Conservation (phyloP, 2,113 vertebrate genomes). For the Mionectes macconnelli region DNA sequence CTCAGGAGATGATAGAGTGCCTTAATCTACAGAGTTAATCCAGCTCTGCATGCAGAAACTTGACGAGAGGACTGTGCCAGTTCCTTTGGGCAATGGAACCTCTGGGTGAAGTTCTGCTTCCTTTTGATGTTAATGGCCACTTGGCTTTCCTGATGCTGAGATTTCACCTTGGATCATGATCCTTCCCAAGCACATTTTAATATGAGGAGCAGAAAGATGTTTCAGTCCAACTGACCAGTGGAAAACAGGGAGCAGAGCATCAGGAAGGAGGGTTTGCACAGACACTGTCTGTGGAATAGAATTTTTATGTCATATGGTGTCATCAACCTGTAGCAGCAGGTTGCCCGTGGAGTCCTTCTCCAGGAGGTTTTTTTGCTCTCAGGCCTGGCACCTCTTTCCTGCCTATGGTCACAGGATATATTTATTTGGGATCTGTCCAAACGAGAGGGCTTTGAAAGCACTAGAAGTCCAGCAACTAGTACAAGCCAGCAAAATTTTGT, state of each 20-base stretch:
- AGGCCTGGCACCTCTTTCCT: not conserved
- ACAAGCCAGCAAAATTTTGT: not conserved
- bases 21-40: constrained; percentile 23
- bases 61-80: not conserved
- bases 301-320: not conserved
- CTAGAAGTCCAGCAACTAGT: not conserved
- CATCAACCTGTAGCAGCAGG: not conserved
- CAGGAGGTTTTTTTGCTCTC: not conserved
- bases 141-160: not conserved
- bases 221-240: not conserved
- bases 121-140: not conserved
- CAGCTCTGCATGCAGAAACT: not conserved
- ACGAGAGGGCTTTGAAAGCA: not conserved
- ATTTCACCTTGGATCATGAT: not conserved
- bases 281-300: not conserved
- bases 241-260: not conserved
- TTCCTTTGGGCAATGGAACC: not conserved
- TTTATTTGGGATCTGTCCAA: not conserved
- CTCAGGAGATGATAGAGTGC: not conserved
- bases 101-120: not conserved
- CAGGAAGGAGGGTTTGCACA: not conserved
- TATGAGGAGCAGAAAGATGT: not conserved
- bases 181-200: not conserved
- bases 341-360: not conserved
- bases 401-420: not conserved